Conservation (phyloP, 2,888 invertebrate species). For the Zhengitettix transpicula region DNA sequence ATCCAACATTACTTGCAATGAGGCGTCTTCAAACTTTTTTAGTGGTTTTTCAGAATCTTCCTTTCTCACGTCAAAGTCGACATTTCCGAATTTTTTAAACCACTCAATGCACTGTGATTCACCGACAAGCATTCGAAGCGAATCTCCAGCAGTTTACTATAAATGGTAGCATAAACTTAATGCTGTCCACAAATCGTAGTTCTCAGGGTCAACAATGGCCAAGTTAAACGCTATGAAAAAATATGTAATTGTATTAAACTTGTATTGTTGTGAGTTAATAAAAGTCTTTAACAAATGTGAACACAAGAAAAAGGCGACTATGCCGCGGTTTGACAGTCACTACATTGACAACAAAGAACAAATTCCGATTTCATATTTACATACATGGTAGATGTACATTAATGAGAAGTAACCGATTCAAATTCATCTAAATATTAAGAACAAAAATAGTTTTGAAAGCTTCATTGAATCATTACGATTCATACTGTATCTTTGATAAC, state of each 20-base stretch:
- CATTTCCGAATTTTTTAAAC: conserved; percentile 1
- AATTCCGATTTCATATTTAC: background rate
- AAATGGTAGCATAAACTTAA: conserved; percentile 3
- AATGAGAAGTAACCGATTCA: too few species aligned
- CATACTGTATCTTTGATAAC: too few species aligned
- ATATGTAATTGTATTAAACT: background rate
- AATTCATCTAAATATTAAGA: too few species aligned
- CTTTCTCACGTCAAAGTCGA: background rate
- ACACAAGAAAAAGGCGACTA: background rate
- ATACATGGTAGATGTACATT: too few species aligned
- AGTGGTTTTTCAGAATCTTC: conserved; percentile 1
- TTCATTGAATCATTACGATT: too few species aligned
- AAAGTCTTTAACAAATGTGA: background rate
- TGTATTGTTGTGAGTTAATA: background rate
- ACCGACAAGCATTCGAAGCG: conserved; percentile 5
- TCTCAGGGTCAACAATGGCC: background rate
- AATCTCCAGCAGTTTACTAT: conserved; percentile 2
- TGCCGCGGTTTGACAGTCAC: background rate
- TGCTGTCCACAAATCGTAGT: background rate
- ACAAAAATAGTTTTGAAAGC: too few species aligned
- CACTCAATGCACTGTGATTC: conserved; percentile 2
- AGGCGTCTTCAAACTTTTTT: background rate
- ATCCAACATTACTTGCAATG: conserved; percentile 4
- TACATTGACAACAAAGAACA: background rate
- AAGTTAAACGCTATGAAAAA: background rate